phyloP scores from a whole-genome alignment of 2,113 vertebrate genomes.

The Rhinolophus ferrumequinum region DNA sequence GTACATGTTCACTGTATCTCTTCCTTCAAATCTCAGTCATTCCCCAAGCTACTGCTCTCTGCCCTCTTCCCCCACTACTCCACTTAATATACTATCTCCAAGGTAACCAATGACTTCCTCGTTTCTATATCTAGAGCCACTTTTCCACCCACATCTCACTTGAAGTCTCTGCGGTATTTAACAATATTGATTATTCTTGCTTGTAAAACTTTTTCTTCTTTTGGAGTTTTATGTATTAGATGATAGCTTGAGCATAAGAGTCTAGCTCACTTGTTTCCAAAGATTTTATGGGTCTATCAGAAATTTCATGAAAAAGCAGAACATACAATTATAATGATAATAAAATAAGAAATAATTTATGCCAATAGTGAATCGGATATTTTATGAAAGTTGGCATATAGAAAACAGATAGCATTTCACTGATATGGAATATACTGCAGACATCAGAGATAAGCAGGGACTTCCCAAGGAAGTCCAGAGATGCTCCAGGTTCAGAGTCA shows the following conservation, averaged over 20 bases:
- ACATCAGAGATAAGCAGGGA: background rate
- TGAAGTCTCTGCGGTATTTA: slow-evolving; percentile 15
- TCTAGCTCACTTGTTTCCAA: background rate
- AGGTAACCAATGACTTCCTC: background rate
- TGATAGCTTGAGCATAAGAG: background rate
- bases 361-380: background rate
- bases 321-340: background rate
- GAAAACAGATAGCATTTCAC: background rate
- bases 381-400: background rate
- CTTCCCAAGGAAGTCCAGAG: background rate
- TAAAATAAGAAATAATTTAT: background rate
- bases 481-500: background rate
- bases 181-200: slow-evolving; percentile 4
- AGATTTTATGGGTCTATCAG: background rate
- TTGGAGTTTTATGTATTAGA: background rate
- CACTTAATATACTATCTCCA: background rate
- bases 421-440: background rate
- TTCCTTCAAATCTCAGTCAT: slow-evolving; percentile 3
- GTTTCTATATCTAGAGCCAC: slow-evolving; percentile 30
- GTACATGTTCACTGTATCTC: background rate
- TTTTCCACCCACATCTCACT: slow-evolving; percentile 7
- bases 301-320: background rate
- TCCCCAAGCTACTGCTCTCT: background rate
- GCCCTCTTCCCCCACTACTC: background rate
- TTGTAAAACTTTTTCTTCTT: background rate